Conservation (phyloP, 2,888 invertebrate genomes). For the Euspilapteryx auroguttella region DNA sequence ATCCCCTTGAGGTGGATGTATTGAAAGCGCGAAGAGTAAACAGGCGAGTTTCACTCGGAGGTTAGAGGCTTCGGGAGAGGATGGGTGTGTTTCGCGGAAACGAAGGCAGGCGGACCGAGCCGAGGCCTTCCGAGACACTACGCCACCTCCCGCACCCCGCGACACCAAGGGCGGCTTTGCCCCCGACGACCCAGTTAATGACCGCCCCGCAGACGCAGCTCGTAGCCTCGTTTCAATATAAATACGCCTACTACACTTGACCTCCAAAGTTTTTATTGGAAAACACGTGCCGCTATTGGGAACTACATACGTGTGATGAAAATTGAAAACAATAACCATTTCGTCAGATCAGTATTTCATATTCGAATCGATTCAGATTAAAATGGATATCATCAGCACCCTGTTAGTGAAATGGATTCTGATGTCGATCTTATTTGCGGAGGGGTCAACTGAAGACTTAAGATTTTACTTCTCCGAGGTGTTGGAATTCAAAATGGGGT, state of each 20-base stretch:
- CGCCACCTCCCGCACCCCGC: conserved; percentile 19
- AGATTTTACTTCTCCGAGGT: too few relatives aligned
- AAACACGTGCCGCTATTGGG: conserved; percentile 48
- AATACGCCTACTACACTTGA: conserved; percentile 62
- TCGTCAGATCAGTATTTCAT: too few relatives aligned
- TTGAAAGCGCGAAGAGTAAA: conserved; percentile 30
- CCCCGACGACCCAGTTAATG: conserved; percentile 59
- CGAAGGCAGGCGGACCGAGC: conserved; percentile 20
- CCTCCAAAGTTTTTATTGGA: conserved; percentile 61
- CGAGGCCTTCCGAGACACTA: conserved; percentile 17
- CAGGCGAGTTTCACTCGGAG: conserved; percentile 21
- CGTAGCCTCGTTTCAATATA: conserved; percentile 54
- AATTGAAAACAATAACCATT: conserved; percentile 30
- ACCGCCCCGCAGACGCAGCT: conserved; percentile 50
- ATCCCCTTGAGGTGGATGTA: conserved; percentile 39
- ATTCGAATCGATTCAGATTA: too few relatives aligned
- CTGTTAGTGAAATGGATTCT: too few relatives aligned
- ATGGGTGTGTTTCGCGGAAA: conserved; percentile 24
- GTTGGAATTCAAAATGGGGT: too few relatives aligned
- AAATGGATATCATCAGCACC: too few relatives aligned
- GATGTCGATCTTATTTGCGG: too few relatives aligned
- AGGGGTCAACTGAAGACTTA: too few relatives aligned
- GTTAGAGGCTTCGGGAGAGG: conserved; percentile 26
- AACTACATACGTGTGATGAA: conserved; percentile 23
- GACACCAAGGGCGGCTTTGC: conserved; percentile 44